Evolutionary conservation across 2,113 vertebrate species (phyloP).

Genomic region (Oryzias woworae): DNA sequence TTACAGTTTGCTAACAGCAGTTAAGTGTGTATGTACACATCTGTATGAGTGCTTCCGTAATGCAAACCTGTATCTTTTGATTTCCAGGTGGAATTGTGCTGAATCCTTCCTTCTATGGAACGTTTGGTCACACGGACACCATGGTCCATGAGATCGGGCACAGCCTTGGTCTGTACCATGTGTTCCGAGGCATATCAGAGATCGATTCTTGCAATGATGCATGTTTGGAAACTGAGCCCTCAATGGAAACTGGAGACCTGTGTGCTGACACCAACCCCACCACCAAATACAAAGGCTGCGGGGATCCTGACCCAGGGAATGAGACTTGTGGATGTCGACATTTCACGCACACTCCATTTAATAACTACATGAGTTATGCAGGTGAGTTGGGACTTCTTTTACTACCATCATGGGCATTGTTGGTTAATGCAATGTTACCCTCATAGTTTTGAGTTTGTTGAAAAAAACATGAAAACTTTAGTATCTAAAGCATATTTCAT

Average conservation of each 20-base stretch:
- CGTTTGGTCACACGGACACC: constrained; percentile 93
- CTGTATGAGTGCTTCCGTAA: constrained; percentile 1
- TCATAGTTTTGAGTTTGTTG: no score
- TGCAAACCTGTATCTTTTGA: neutral
- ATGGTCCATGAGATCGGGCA: constrained; percentile 99
- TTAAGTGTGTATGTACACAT: constrained; percentile 7
- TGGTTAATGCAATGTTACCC: constrained; percentile 55
- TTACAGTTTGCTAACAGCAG: constrained; percentile 16
- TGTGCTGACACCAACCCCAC: constrained; percentile 96
- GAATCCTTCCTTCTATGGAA: constrained; percentile 95
- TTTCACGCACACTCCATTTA: constrained; percentile 91
- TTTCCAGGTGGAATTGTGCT: constrained; percentile 90
- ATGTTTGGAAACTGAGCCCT: constrained; percentile 95
- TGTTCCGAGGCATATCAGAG: constrained; percentile 96
- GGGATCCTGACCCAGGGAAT: constrained; percentile 89
- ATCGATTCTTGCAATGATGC: constrained; percentile 95
- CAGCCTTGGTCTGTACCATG: constrained; percentile 94
- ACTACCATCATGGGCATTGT: constrained; percentile 65
- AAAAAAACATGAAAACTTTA: no score
- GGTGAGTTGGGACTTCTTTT: constrained; percentile 73
- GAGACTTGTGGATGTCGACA: constrained; percentile 90
- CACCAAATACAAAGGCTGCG: constrained; percentile 92
- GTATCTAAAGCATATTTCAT: no score
- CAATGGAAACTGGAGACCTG: constrained; percentile 94
- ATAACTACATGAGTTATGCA: constrained; percentile 99